These are phyloP conservation scores for Amyelois transitella DNA, from an alignment of 1,140 invertebrate species.

Conservation along the genomic window DNA sequence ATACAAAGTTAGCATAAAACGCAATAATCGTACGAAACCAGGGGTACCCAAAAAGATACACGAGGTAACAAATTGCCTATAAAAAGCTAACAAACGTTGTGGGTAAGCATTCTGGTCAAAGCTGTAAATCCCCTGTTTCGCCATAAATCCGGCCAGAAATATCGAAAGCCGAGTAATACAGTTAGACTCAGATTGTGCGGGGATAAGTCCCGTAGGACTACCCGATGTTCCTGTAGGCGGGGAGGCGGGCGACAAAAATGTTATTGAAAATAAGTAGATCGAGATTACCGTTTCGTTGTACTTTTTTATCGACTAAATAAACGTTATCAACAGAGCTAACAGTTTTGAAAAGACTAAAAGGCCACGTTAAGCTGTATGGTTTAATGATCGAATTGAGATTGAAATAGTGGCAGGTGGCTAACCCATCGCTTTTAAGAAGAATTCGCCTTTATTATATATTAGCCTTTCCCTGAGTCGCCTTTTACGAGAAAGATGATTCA, in stretches of 20 bases:
- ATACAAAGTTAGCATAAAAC: conserved; percentile 30
- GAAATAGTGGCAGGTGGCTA: no score
- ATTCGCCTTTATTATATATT: no score
- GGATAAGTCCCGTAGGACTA: conserved; percentile 18
- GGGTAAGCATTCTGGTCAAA: conserved; percentile 61
- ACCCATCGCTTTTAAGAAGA: no score
- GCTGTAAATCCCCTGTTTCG: conserved; percentile 51
- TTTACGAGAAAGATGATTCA: no score
- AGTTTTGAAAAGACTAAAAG: no score
- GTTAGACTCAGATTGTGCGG: conserved; percentile 34
- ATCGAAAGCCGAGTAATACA: conserved; percentile 54
- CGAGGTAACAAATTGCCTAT: conserved; percentile 63
- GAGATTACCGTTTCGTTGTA: no score
- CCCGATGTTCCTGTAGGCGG: neutral
- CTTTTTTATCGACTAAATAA: no score
- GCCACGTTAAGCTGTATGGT: no score
- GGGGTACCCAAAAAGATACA: conserved; percentile 49
- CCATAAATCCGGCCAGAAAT: conserved; percentile 56
- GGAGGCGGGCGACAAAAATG: conserved; percentile 2
- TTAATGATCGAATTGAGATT: no score
- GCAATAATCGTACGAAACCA: conserved; percentile 43
- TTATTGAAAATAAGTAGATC: no score
- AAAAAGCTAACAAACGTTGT: conserved; percentile 62
- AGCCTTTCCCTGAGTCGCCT: no score
- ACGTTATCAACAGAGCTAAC: no score